phyloP scores from a whole-genome alignment of 1,140 invertebrate genomes.

The Sycophaga agraensis region DNA sequence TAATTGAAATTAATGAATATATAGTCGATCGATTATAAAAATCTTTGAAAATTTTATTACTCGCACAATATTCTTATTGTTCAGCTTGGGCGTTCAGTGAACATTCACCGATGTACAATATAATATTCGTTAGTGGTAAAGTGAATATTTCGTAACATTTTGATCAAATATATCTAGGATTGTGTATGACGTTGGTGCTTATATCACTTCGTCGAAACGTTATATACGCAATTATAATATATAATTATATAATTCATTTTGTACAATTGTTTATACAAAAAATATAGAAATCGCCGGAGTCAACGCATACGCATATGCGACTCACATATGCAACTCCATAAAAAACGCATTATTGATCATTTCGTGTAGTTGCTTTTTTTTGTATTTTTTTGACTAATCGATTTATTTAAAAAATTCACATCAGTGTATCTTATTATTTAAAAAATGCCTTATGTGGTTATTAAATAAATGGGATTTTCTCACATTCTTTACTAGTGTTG shows the following conservation, averaged over 20 bases:
- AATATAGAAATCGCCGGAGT: conserved; percentile 30
- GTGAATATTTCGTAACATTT: conserved; percentile 18
- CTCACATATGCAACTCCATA: conserved; percentile 16
- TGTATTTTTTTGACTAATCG: conserved; percentile 15
- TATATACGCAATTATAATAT: conserved; percentile 28
- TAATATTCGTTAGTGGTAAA: conserved; percentile 8
- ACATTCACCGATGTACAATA: neutral
- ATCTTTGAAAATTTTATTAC: conserved; percentile 29
- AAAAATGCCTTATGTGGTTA: conserved; percentile 54
- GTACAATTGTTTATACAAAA: conserved; percentile 33
- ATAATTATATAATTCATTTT: conserved; percentile 33
- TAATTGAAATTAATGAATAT: conserved; percentile 17
- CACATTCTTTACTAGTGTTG: conserved; percentile 32
- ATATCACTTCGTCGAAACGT: conserved; percentile 20
- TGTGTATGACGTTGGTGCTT: conserved; percentile 6
- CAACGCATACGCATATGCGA: conserved; percentile 2
- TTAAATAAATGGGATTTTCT: conserved; percentile 50
- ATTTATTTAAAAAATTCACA: conserved; percentile 33
- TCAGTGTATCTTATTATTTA: conserved; percentile 31
- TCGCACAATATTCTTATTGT: conserved; percentile 24
- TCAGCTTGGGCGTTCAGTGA: conserved; percentile 10
- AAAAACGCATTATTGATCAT: conserved; percentile 31
- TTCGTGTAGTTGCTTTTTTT: conserved; percentile 19
- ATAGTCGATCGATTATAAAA: conserved; percentile 26
- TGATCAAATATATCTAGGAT: conserved; percentile 11